Base-by-base conservation (phyloP, 2,888 invertebrate genomes). In the Coenonympha arcania region DNA sequence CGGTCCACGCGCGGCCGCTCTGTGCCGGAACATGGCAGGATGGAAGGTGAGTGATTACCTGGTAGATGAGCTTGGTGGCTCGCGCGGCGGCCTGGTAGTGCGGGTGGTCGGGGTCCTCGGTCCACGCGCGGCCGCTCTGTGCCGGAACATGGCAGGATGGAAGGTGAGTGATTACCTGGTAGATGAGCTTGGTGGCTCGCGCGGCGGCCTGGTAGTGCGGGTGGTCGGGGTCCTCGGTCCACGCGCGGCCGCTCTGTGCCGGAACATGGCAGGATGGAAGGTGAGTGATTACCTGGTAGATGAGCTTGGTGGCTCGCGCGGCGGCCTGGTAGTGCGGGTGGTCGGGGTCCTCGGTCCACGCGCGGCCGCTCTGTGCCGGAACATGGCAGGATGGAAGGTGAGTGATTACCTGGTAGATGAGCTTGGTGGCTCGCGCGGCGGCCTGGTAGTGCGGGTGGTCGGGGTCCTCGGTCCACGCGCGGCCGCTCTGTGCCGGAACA, bases 261-360 rank as follows among this genome's bases (percentile, higher is more conserved):
- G 79, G n/a, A n/a, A n/a, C n/a, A n/a, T n/a, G n/a, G n/a, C n/a
- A n/a, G n/a, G n/a, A n/a, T n/a, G n/a, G n/a, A n/a, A n/a, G n/a
- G n/a, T 30, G 6, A 6, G 6, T 8, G 11, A n/a, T 18, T 19
- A 89, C 88, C 64, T 90, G 92, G 76, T 95, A 98, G 8, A 98
- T 98, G 66, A 92, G 89, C 62, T 91, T 90, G 2, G 93, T 93
- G 19, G 95, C 95, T 36, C 87, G 89, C 24, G 90, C 89, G 5
- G 95, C 99, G 13, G 99, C 99, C 59, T 92, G 85, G 80, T 95
- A 99, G 81, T 99, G 95, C 0, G 95, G 93, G 79, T 98, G 95
- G 68, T 91, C 90, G 19, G 96, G 95, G 83, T 98, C 93, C 71
- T 95, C 94, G 34, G 95, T 92, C 99, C 99, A 99, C 6, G 95